A percentile compares a stretch with the other conserved stretches of the same genome.
These are phyloP conservation scores for Penaeus vannamei DNA, from an alignment of 1,140 invertebrate genomes.

Conservation along the genomic window DNA sequence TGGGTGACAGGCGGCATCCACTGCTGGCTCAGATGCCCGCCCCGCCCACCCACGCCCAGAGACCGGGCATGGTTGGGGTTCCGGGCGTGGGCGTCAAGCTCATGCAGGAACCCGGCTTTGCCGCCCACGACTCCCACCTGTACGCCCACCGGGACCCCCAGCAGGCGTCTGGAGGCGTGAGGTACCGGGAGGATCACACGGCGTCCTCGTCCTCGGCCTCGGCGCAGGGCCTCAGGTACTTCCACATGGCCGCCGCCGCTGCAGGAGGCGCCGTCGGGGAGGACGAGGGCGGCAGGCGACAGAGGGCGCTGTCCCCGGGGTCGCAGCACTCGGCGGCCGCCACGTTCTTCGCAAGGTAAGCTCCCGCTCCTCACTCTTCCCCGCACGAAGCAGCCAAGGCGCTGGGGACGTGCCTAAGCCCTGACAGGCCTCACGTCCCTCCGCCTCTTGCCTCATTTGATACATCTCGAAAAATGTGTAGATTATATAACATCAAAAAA, in stretches of 20 bases:
- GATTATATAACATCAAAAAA: too few species aligned
- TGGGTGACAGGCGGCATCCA: conserved; percentile 52
- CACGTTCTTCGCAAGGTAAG: conserved; percentile 60
- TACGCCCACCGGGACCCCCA: conserved; percentile 26
- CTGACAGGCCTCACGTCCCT: too few species aligned
- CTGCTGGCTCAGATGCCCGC: conserved; percentile 52
- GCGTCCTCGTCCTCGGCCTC: neutral
- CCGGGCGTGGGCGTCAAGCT: conserved; percentile 60
- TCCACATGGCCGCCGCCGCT: neutral
- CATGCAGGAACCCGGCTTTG: conserved; percentile 60
- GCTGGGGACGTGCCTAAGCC: too few species aligned
- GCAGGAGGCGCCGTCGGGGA: neutral
- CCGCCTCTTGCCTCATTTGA: too few species aligned
- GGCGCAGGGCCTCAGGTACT: neutral
- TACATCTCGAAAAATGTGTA: too few species aligned
- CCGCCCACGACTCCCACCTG: conserved; percentile 59
- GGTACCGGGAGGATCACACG: conserved; percentile 11
- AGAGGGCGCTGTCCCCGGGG: conserved; percentile 54
- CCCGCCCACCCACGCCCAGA: conserved; percentile 46
- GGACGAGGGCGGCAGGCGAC: conserved; percentile 47
- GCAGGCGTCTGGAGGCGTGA: neutral
- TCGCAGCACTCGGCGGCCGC: conserved; percentile 55
- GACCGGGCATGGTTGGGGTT: conserved; percentile 48
- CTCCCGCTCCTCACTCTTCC: too few species aligned
- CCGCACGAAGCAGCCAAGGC: too few species aligned